phyloP scores from a whole-genome alignment of 2,113 vertebrate species.

The Corythaixoides concolor region DNA sequence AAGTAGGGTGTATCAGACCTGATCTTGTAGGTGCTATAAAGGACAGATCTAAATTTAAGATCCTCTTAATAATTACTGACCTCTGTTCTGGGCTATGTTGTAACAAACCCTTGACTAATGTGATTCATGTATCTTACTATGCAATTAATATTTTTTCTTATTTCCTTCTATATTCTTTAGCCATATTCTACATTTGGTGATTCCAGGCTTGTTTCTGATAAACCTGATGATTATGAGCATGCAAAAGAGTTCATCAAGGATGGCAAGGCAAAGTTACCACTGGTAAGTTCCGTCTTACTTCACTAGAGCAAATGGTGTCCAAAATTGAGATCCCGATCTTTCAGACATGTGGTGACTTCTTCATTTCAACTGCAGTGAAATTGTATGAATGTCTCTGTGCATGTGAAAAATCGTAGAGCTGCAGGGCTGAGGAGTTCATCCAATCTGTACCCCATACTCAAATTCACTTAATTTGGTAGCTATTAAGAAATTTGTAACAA shows the following conservation, averaged over 20 bases:
- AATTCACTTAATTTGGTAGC: neutral
- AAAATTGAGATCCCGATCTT: neutral
- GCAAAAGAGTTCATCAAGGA: constrained; percentile 73
- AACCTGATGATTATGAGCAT: constrained; percentile 77
- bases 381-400: neutral
- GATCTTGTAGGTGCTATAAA: neutral
- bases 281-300: constrained; percentile 66
- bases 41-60: neutral
- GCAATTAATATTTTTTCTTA: neutral
- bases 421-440: neutral
- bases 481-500: neutral
- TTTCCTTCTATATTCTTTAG: constrained; percentile 24
- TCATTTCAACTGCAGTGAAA: neutral
- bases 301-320: neutral
- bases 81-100: neutral
- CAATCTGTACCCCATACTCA: neutral
- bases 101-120: neutral
- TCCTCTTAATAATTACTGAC: neutral
- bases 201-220: constrained; percentile 72
- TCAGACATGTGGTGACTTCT: neutral
- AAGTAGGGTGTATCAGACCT: neutral
- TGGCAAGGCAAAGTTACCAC: constrained; percentile 70
- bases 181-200: constrained; percentile 72
- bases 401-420: neutral
- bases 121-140: neutral